Conservation (phyloP, 1,140 invertebrate species). For the Babylonia areolata region DNA sequence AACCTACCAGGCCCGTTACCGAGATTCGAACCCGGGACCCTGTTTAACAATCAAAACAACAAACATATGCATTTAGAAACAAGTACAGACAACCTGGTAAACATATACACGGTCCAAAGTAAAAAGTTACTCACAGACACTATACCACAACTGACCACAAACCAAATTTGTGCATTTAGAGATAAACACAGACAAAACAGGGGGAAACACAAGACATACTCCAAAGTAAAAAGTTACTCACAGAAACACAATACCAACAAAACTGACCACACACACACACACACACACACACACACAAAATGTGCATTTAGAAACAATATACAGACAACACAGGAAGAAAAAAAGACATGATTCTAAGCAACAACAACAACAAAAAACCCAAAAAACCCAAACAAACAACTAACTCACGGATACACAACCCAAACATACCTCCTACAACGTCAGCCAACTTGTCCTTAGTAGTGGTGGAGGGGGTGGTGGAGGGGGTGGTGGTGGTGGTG, state of each 20-base stretch:
- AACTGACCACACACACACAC: slow-evolving; percentile 14
- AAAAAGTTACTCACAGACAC: neutral
- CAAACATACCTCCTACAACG: neutral
- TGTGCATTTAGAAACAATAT: too few species aligned
- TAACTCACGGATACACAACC: neutral
- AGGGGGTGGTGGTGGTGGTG: neutral
- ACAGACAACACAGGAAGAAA: too few species aligned
- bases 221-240: neutral
- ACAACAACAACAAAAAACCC: neutral
- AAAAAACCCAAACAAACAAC: neutral
- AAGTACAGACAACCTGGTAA: too few species aligned
- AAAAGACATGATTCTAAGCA: too few species aligned
- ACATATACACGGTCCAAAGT: neutral
- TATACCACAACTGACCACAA: neutral
- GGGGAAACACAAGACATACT: too few species aligned
- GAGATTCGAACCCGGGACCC: too few species aligned
- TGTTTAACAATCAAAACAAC: too few species aligned
- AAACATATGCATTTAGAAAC: too few species aligned
- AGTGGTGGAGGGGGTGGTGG: neutral
- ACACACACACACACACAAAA: slow-evolving; percentile 9
- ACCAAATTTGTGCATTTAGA: too few species aligned
- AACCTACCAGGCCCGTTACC: too few species aligned
- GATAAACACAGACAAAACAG: too few species aligned
- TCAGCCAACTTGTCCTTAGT: neutral
- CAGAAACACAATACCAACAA: neutral